Base-by-base conservation (phyloP, 2,888 invertebrate genomes). In the Tenthredo amoena region DNA sequence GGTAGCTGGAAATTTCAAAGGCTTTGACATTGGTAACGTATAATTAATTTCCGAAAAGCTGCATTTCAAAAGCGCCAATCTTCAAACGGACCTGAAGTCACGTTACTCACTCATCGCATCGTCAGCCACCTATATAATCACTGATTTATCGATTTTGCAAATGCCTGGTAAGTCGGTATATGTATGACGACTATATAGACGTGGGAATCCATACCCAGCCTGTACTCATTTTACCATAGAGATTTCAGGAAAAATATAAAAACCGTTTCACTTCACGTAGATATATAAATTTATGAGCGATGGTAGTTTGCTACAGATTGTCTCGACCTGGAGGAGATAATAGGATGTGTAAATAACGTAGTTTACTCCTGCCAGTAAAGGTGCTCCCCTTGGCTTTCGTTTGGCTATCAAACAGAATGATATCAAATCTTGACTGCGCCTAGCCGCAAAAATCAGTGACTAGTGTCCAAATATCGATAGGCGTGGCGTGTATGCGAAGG, bases 291-390 rank as follows among this genome's bases (percentile, higher is more conserved):
- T 74, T 37, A 74, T 74, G 74, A 37, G 37, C 40, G 37, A 21
- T 40, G 74, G 74, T 74, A 43, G n/a, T 74, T 43, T 74, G 37
- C 74, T 5, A n/a, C 74, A 74, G 43, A 40, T 74, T 40, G 74
- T 43, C 40, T 21, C 21, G n/a, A 34, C 21, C 40, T 74, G 40
- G n/a, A 74, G n/a, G 74, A 74, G 74, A 40, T 34, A 74, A 43
- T 21, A 74, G 43, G 43, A 74, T 74, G 43, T 74, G 40, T 43
- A 34, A 37, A 43, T 74, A 74, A 74, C 43, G n/a, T n/a, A 6
- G 6, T 55, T 55, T 55, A 1, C n/a, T 55, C 55, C n/a, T 7
- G 55, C 47, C 47, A n/a, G n/a, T 55, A n/a, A 55, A 55, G 7
- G n/a, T n/a, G n/a, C 55, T 55, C 55, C n/a, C n/a, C 7, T 18